Conservation (phyloP, 2,888 invertebrate species). For the Sinopyrophorus schimmeli region DNA sequence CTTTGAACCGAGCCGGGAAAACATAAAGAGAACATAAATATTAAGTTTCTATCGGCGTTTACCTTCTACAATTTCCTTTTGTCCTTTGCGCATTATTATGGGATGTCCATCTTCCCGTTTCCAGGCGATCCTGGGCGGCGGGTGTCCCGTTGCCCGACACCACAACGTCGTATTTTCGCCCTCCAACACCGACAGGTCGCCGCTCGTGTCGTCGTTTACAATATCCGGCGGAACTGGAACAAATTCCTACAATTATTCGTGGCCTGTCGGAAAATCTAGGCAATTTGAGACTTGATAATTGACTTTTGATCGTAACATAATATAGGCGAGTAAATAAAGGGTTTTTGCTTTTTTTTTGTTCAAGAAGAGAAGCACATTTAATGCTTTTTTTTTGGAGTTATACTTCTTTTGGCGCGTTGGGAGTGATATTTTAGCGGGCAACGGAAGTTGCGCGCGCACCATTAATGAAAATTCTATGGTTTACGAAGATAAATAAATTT, state of each 20-base stretch:
- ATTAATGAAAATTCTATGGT: no score
- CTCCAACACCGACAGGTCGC: conserved; percentile 73
- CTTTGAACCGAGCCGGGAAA: neutral
- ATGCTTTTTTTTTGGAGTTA: no score
- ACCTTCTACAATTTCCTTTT: conserved; percentile 57
- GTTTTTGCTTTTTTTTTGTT: no score
- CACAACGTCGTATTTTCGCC: conserved; percentile 74
- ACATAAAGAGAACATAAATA: neutral
- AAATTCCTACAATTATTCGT: conserved; percentile 7
- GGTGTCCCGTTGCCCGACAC: conserved; percentile 75
- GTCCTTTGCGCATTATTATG: conserved; percentile 54
- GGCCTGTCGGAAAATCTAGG: no score
- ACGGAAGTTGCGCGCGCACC: no score
- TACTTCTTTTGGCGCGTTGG: no score
- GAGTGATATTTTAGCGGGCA: no score
- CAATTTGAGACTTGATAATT: no score
- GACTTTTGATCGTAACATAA: no score
- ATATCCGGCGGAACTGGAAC: conserved; percentile 79
- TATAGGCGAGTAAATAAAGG: no score
- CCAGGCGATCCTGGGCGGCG: conserved; percentile 67
- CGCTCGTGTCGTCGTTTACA: conserved; percentile 74
- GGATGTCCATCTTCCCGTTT: conserved; percentile 62
- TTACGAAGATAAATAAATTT: no score
- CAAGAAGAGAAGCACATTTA: no score
- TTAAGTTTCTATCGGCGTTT: conserved; percentile 3